A percentile compares a stretch with the other conserved stretches of the same genome.
phyloP scores from a whole-genome alignment of 2,113 vertebrate genomes.

The Channa argus region DNA sequence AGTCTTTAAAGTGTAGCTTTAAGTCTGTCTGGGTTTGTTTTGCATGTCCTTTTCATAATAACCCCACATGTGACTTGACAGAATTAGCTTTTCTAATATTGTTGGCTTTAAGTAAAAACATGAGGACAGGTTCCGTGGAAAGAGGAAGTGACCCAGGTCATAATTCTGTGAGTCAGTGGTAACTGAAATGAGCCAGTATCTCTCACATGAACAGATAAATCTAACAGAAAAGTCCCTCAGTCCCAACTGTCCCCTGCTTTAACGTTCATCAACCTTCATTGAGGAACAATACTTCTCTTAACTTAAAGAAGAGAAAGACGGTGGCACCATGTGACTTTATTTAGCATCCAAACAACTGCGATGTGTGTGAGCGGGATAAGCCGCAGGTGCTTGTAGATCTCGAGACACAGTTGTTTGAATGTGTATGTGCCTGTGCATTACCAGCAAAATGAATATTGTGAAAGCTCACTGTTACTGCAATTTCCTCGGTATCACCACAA shows the following conservation, averaged over 20 bases:
- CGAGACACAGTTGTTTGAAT: slow-evolving; percentile 21
- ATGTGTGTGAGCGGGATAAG: slow-evolving; percentile 64
- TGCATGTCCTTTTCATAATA: slow-evolving; percentile 52
- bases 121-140: slow-evolving; percentile 36
- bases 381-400: slow-evolving; percentile 62
- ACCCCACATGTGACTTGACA: slow-evolving; percentile 39
- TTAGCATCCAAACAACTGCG: slow-evolving; percentile 68
- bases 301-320: slow-evolving; percentile 30
- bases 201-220: slow-evolving; percentile 19
- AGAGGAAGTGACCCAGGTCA: slow-evolving; percentile 48
- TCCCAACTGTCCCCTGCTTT: slow-evolving; percentile 10
- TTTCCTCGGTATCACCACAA: slow-evolving; percentile 69
- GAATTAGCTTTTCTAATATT: slow-evolving; percentile 24
- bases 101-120: background rate
- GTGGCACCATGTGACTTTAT: slow-evolving; percentile 48
- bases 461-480: slow-evolving; percentile 57
- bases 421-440: slow-evolving; percentile 28
- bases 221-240: slow-evolving; percentile 27
- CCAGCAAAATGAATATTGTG: too few relatives aligned
- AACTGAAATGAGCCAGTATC: background rate
- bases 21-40: slow-evolving; percentile 12
- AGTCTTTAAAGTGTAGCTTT: background rate
- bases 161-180: slow-evolving; percentile 49
- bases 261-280: slow-evolving; percentile 43
- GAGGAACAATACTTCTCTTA: slow-evolving; percentile 32